phyloP scores from a whole-genome alignment of 1,140 invertebrate species.

The Atta texana region DNA sequence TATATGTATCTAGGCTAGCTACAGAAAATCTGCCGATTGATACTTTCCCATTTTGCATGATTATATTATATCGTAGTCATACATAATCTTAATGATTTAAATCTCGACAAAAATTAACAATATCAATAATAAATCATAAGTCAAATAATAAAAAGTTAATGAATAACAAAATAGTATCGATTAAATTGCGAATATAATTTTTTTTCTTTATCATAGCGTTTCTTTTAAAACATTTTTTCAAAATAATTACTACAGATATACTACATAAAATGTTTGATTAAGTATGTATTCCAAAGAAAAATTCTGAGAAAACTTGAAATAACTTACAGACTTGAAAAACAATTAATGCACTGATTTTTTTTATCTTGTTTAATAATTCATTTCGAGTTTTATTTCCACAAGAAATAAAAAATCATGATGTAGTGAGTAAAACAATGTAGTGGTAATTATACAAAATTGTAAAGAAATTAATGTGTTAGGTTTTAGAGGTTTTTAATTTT shows the following conservation, averaged over 20 bases:
- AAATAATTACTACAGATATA: slow-evolving; percentile 1
- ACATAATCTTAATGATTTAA: slow-evolving; percentile 14
- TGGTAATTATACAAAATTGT: not conserved
- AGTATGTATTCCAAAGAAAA: not conserved
- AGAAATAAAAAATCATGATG: slow-evolving; percentile 14
- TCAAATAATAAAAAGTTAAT: slow-evolving; percentile 42
- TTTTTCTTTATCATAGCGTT: not conserved
- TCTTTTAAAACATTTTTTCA: slow-evolving; percentile 7
- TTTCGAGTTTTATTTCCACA: not conserved
- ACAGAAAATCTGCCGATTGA: not conserved
- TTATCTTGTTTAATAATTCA: not conserved
- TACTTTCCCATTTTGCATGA: not conserved
- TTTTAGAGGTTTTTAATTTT: not conserved
- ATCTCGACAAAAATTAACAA: slow-evolving; percentile 34
- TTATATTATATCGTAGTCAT: slow-evolving; percentile 15
- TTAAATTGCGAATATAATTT: slow-evolving; percentile 9
- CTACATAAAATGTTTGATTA: not conserved
- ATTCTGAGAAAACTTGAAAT: slow-evolving; percentile 1
- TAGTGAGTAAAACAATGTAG: not conserved
- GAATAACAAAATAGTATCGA: slow-evolving; percentile 35
- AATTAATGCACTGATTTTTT: not conserved
- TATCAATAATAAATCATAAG: slow-evolving; percentile 12
- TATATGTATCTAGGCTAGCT: slow-evolving; percentile 4
- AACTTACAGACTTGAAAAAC: slow-evolving; percentile 1
- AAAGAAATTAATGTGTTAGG: not conserved